phyloP scores from a whole-genome alignment of 2,113 vertebrate genomes.

The Sebastes schlegelii region DNA sequence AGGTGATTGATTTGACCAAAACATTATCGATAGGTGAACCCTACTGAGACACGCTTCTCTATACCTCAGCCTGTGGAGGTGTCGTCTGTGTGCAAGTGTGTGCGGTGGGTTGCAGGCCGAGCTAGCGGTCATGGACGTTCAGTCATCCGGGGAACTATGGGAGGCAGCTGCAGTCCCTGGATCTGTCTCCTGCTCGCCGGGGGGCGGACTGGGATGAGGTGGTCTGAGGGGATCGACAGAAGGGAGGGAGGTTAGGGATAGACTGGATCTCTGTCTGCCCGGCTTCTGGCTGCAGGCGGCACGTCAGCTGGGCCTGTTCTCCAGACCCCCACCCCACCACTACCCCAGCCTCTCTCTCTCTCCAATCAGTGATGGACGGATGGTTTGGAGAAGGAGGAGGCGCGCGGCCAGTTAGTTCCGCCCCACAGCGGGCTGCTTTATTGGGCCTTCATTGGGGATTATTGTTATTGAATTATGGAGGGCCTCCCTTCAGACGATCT shows the following conservation, averaged over 20 bases:
- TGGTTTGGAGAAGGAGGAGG: constrained; percentile 67
- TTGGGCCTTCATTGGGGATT: constrained; percentile 83
- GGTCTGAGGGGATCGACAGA: constrained; percentile 18
- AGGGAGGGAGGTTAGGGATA: constrained; percentile 34
- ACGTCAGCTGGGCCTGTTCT: constrained; percentile 81
- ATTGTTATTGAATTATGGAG: constrained; percentile 86
- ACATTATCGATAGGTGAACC: constrained; percentile 68
- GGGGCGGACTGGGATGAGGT: constrained; percentile 34
- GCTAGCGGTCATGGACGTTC: constrained; percentile 60
- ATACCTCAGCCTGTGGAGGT: constrained; percentile 17
- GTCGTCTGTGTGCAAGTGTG: constrained; percentile 29
- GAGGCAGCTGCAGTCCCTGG: constrained; percentile 78
- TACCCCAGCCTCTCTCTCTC: constrained; percentile 43
- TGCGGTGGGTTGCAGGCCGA: constrained; percentile 39
- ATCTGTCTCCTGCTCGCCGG: constrained; percentile 55
- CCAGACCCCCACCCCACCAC: constrained; percentile 57
- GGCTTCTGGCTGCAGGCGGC: constrained; percentile 64
- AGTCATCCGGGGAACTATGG: constrained; percentile 68
- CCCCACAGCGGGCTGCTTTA: constrained; percentile 72
- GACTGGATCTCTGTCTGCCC: constrained; percentile 37
- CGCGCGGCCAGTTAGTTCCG: constrained; percentile 73
- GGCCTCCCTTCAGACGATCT: constrained; percentile 63
- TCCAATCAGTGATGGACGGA: constrained; percentile 68
- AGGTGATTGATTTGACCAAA: constrained; percentile 69
- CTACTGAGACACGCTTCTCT: constrained; percentile 17